phyloP scores from a whole-genome alignment of 2,113 vertebrate species.

The Syrmaticus mikado region DNA sequence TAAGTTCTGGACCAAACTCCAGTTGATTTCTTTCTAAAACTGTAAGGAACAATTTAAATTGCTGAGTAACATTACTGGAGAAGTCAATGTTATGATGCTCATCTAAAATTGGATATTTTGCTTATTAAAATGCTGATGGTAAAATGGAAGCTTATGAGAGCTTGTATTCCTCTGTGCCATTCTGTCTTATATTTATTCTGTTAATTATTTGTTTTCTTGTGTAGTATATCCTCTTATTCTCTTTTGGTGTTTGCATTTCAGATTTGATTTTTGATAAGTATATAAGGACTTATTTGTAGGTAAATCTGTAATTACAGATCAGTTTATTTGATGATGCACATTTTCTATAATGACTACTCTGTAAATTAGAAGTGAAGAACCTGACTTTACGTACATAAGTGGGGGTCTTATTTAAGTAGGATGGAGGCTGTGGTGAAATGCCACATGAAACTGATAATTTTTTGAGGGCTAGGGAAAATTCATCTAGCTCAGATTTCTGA shows the following conservation, averaged over 20 bases:
- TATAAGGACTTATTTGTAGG: not conserved
- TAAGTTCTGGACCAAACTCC: not conserved
- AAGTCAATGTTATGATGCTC: not conserved
- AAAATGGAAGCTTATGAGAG: not conserved
- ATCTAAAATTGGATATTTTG: not conserved
- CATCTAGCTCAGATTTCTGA: not conserved
- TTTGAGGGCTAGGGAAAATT: not conserved
- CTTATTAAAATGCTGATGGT: not conserved
- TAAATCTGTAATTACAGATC: constrained; percentile 42
- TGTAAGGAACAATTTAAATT: not conserved
- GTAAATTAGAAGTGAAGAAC: not conserved
- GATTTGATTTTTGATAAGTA: constrained; percentile 21
- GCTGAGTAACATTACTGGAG: not conserved
- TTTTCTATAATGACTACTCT: not conserved
- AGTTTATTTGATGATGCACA: not conserved
- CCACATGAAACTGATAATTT: not conserved
- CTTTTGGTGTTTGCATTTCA: constrained; percentile 30
- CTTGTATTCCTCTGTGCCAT: not conserved
- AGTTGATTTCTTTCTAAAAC: not conserved
- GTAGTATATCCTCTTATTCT: not conserved
- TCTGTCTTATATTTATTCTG: not conserved
- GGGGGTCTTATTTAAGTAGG: not conserved
- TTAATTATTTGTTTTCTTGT: not conserved
- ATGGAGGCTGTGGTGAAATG: not conserved
- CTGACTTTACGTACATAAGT: not conserved